phyloP scores from a whole-genome alignment of 2,888 invertebrate genomes.

The Drosophila yooni region DNA sequence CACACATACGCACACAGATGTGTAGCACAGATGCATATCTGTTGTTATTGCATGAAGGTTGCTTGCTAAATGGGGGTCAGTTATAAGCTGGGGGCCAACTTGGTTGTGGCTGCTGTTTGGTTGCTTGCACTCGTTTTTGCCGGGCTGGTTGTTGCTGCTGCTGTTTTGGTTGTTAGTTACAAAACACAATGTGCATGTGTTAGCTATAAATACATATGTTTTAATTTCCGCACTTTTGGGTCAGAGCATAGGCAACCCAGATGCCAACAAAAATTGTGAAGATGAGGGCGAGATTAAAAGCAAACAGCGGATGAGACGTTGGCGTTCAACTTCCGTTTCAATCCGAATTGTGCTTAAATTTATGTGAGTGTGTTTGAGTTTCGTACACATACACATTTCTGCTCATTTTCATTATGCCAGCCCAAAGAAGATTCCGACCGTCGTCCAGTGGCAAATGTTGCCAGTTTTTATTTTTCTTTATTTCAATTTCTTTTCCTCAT shows the following conservation, averaged over 20 bases:
- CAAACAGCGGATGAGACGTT: conserved; percentile 70
- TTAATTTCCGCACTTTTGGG: conserved; percentile 81
- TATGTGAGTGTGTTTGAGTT: conserved; percentile 38
- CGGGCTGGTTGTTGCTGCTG: conserved; percentile 22
- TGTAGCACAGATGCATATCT: conserved; percentile 52
- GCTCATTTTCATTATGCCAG: conserved; percentile 36
- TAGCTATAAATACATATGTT: conserved; percentile 79
- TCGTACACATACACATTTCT: conserved; percentile 29
- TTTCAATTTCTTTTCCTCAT: conserved; percentile 31
- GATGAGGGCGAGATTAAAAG: conserved; percentile 62
- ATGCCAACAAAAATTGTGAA: conserved; percentile 32
- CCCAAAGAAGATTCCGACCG: conserved; percentile 20
- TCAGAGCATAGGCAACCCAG: conserved; percentile 56
- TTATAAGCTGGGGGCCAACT: conserved; percentile 65
- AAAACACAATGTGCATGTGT: conserved; percentile 56
- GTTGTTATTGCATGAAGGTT: conserved; percentile 51
- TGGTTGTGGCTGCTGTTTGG: conserved; percentile 26
- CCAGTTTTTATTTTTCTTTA: conserved; percentile 64
- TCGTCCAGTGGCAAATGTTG: conserved; percentile 48
- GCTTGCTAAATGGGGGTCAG: conserved; percentile 57
- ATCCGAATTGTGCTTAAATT: conserved; percentile 54
- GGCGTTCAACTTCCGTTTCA: conserved; percentile 66
- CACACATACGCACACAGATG: conserved; percentile 10
- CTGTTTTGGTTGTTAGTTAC: conserved; percentile 49
- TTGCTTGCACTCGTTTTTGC: conserved; percentile 13